Base-by-base conservation (phyloP, 1,140 invertebrate species). In the Doryteuthis pealeii region DNA sequence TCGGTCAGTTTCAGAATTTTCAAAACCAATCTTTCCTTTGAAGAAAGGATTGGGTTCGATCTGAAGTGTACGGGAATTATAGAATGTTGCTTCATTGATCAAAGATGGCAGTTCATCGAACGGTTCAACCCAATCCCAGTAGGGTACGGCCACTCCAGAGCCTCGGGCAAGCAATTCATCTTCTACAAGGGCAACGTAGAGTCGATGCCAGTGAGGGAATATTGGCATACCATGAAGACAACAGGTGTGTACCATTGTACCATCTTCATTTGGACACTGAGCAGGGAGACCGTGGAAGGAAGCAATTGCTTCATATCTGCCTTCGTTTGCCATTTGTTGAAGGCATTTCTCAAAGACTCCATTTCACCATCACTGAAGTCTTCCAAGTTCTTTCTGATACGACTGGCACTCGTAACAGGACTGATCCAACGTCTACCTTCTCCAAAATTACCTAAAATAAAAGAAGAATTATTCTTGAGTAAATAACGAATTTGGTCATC, bases 91-190 rank as follows among this genome's bases (percentile, higher is more conserved):
- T 6, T 73, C 70, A 35, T 15, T 68, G 22, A 78, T 66, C 0
- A 79, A 68, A 40, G 31, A 4, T 22, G 78, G 78, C n/a, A 79
- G 32, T 22, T 73, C 33, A 1, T 30, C 40, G 68, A 79, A 71
- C 40, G 72, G 71, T 26, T 62, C 15, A n/a, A 71, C 74, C 78
- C 78, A 79, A 49, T 79, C 78, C 78, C 78, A 79, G 49, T 79
- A 79, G 4, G 78, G 78, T 6, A 79, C 68, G 72, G 78, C 69
- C 1, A 79, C 73, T 35, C 40, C 40, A 0, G 78, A 79, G 15
- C 78, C 78, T 28, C 65, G 71, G 5, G 35, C 22, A 18, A 79
- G 66, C 18, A 79, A 67, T 1, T 71, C 74, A 32, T 77, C 58
- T 66, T 79, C 78, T 28, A 79, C 78, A 69, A 76, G 76, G 1